phyloP scores from a whole-genome alignment of 2,888 invertebrate genomes.

The Acholoe squamosa region DNA sequence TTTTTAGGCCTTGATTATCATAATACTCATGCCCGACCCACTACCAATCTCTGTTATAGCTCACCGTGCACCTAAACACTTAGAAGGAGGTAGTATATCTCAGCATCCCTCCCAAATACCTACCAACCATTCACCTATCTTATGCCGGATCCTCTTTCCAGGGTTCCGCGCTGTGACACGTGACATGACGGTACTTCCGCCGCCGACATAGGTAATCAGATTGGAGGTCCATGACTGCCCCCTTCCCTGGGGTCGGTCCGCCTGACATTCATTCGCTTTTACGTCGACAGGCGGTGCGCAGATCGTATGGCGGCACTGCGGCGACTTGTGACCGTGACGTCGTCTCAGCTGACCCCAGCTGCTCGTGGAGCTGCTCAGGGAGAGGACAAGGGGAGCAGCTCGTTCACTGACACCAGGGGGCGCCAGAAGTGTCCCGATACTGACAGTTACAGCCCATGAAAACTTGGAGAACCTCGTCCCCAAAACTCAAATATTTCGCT shows the following conservation, averaged over 20 bases:
- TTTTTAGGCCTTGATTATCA: no score
- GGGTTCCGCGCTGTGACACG: constrained; percentile 26
- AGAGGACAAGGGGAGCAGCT: constrained; percentile 27
- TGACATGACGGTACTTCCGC: constrained; percentile 52
- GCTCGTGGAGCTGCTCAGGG: background rate
- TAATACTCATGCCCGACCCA: no score
- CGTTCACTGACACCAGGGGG: background rate
- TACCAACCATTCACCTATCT: background rate
- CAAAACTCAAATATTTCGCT: no score
- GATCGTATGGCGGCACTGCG: constrained; percentile 17
- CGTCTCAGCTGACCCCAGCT: constrained; percentile 21
- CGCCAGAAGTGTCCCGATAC: background rate
- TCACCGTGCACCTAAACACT: background rate
- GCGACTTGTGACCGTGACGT: background rate
- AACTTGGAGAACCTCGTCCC: no score
- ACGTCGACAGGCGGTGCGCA: background rate
- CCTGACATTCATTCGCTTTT: constrained; percentile 54
- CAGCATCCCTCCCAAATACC: background rate
- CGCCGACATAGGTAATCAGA: constrained; percentile 48
- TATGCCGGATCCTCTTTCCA: background rate
- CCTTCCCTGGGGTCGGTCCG: background rate
- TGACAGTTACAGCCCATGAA: background rate
- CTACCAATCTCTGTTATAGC: background rate
- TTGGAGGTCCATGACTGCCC: constrained; percentile 18
- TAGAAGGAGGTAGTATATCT: background rate